Evolutionary conservation across 2,113 vertebrate species (phyloP), one percentile per base, ranked within the genome.

Genomic region (Scomber scombrus): DNA sequence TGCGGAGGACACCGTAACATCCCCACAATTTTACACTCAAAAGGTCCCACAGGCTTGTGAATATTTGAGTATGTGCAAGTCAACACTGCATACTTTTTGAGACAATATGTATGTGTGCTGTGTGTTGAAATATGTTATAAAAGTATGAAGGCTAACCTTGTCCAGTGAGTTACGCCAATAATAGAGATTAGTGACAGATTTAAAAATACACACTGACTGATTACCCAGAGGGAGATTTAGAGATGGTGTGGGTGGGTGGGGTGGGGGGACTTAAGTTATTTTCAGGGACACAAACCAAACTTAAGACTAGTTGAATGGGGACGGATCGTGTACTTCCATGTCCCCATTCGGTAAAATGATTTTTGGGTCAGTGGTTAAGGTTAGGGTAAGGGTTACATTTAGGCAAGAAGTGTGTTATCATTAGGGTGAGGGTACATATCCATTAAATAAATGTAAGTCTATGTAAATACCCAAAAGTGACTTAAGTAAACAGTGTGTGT

Each of bases 131-230:
- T 62, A 63, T 10, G 18, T n/a, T 1, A 0, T 3, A 11, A 71
- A 56, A 78, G 63, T 78, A 81, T 89, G 54, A 79, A 87, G 65
- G 45, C 61, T 76, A 81, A 91, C 84, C 81, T 85, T 85, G 73
- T 71, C 68, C 69, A 71, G 79, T 60, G 67, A 76, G 75, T 76
- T 75, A 75, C 86, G 88, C 86, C 86, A 91, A 92, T 92, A 88
- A 89, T 75, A 74, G 46, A 85, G 84, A 86, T 93, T 92, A 88
- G 73, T 75, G 81, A 74, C 81, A 85, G 81, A 91, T 91, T 92
- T 86, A 85, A 86, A 93, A 90, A 75, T 69, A 82, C 46, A 77
- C 77, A 78, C 66, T 71, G 75, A 70, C 83, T 91, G 89, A 93
- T 86, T 89, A 86, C 81, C 78, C 84, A 56, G 78, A 87, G 79